These are phyloP conservation scores for Talpa occidentalis DNA, from an alignment of 2,113 vertebrate species.

Conservation along the genomic window DNA sequence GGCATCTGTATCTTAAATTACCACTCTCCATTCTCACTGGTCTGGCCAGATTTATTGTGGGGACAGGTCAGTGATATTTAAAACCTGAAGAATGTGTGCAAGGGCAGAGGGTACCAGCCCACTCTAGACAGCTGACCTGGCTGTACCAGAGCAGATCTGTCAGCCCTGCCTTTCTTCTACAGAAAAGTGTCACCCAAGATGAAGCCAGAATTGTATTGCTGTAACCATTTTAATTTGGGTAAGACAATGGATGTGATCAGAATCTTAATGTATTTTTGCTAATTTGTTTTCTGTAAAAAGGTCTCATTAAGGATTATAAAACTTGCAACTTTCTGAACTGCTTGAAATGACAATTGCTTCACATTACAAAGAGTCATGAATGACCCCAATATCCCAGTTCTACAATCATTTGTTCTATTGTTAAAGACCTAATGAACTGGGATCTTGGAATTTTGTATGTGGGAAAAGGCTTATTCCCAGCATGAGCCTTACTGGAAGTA, in stretches of 20 bases:
- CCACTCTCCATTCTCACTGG: not conserved
- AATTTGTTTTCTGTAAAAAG: conserved; percentile 43
- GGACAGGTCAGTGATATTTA: not conserved
- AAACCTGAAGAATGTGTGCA: not conserved
- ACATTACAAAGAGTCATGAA: conserved; percentile 40
- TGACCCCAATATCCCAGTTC: conserved; percentile 27
- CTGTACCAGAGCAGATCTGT: not conserved
- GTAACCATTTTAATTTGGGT: not conserved
- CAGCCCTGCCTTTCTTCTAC: not conserved
- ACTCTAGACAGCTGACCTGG: not conserved
- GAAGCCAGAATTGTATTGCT: not conserved
- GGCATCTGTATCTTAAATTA: not conserved
- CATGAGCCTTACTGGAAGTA: conserved; percentile 39
- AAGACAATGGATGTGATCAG: conserved; percentile 11
- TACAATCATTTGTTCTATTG: conserved; percentile 53
- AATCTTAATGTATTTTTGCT: conserved; percentile 39
- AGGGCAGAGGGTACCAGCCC: not conserved
- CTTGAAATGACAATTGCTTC: conserved; percentile 51
- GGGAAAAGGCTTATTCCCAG: conserved; percentile 14
- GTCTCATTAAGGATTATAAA: conserved; percentile 56
- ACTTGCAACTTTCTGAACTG: conserved; percentile 48
- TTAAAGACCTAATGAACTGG: conserved; percentile 47
- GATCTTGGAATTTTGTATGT: not conserved
- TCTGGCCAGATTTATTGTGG: not conserved
- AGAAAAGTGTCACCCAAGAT: conserved; percentile 5